Evolutionary conservation across 2,888 invertebrate genomes (phyloP).

Genomic region (Sepioteuthis lessoniana): DNA sequence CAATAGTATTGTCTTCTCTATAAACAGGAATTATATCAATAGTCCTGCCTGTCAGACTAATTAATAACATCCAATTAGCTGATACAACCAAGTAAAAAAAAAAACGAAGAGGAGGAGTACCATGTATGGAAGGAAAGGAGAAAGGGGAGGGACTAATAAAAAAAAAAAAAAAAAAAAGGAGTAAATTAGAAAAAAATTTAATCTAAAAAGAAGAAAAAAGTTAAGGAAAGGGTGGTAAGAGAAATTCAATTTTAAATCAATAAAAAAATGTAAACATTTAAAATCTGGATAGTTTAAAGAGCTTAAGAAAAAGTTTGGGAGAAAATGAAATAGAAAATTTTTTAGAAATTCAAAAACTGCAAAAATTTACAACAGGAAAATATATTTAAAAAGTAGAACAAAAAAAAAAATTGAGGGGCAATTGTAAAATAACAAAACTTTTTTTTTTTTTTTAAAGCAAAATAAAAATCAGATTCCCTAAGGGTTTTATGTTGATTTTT

Average conservation of each 20-base stretch:
- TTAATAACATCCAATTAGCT: conserved; percentile 33
- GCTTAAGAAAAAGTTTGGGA: not conserved
- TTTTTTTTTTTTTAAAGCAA: not conserved
- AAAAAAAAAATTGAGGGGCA: not conserved
- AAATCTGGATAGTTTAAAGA: conserved; percentile 38
- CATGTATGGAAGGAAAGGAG: conserved; percentile 24
- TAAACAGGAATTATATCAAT: conserved; percentile 33
- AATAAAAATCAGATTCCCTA: not conserved
- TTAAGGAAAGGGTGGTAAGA: not conserved
- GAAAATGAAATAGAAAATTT: not conserved
- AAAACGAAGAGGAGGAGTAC: conserved; percentile 35
- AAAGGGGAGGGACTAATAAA: conserved; percentile 48
- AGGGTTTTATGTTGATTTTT: not conserved
- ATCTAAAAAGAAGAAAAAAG: conserved; percentile 24
- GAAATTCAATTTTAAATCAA: not conserved
- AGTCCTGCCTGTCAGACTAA: conserved; percentile 9
- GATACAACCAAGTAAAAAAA: not conserved
- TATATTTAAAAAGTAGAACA: not conserved
- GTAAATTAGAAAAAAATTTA: not conserved
- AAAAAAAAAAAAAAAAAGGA: conserved; percentile 43
- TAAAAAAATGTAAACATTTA: not conserved
- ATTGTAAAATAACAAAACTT: not conserved
- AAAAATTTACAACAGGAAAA: not conserved
- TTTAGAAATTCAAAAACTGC: not conserved
- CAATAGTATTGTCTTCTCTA: not conserved